Base-by-base conservation (phyloP, 2,888 invertebrate species). In the Torymus aiolomorphi region DNA sequence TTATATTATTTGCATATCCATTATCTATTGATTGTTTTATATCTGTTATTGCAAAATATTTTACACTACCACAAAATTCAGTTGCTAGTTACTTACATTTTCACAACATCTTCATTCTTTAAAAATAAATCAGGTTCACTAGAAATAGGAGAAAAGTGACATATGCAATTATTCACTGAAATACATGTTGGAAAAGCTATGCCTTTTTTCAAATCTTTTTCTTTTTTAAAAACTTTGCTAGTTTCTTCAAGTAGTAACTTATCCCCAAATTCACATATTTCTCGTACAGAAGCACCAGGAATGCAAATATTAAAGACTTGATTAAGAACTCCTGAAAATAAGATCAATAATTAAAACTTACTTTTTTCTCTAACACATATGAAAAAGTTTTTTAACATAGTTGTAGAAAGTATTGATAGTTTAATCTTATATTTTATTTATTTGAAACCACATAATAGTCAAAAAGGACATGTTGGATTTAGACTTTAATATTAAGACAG, bases 131-230 rank as follows among this genome's bases (percentile, higher is more conserved):
- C 97, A 16, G 95, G 93, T 92, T 99, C 99, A 91, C 96, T 97
- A 85, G 95, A 95, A 83, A 98, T 94, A 31, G 99, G 99, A 70
- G 99, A 99, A 91, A 95, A 99, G 91, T 99, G 99, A 91, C 99
- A 99, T 91, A 99, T 97, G 92, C 98, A 98, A 91, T 99, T 98
- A 92, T 99, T 99, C 78, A 98, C 96, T 20, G 98, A 99, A 83
- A 99, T 94, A 92, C 99, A 99, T 81, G 99, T 99, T 76, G 99
- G 99, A 91, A 99, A 99, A 59, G 99, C 98, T 89, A 99, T 97
- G 86, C 98, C 98, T 92, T 99, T 99, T 91, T 97, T 98, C 86
- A 98, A 93, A 85, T 98, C 98, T 90, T 99, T 99, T 89, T 99
- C 98, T 89, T 98, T 99, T 92, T 99, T 99, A 92, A 98, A 99